These are phyloP conservation scores for Megamerina dolium DNA, from an alignment of 2,888 invertebrate genomes.

Conservation along the genomic window DNA sequence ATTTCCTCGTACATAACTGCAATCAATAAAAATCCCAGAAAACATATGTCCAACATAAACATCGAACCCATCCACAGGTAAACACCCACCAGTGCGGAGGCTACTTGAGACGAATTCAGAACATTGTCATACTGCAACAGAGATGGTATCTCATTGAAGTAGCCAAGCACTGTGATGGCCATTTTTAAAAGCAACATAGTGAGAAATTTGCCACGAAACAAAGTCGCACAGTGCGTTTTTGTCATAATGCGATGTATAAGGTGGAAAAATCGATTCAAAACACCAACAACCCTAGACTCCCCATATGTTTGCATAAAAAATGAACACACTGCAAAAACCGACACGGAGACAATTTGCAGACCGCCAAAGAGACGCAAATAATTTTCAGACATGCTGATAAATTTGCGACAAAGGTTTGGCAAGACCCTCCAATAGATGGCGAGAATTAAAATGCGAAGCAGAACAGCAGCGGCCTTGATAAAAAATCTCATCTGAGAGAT, in stretches of 20 bases:
- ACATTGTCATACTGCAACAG: slow-evolving; percentile 11
- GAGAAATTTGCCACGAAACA: slow-evolving; percentile 26
- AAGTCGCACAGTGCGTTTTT: slow-evolving; percentile 11
- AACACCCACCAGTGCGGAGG: slow-evolving; percentile 19
- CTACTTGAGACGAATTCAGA: background rate
- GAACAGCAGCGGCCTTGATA: slow-evolving; percentile 15
- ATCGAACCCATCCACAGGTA: slow-evolving; percentile 36
- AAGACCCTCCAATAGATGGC: slow-evolving; percentile 23
- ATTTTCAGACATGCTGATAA: slow-evolving; percentile 2
- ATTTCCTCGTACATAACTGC: slow-evolving; percentile 30
- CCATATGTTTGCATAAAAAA: slow-evolving; percentile 27
- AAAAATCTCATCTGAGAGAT: slow-evolving; percentile 16
- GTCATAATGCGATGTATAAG: slow-evolving; percentile 23
- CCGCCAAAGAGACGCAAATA: slow-evolving; percentile 23
- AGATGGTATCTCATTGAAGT: slow-evolving; percentile 27
- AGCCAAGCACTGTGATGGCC: slow-evolving; percentile 27
- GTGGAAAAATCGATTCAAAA: slow-evolving; percentile 29
- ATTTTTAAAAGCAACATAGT: slow-evolving; percentile 21
- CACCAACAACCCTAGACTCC: slow-evolving; percentile 19
- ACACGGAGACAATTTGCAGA: slow-evolving; percentile 27
- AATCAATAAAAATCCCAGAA: slow-evolving; percentile 33
- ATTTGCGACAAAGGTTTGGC: slow-evolving; percentile 19
- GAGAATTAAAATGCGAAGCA: slow-evolving; percentile 26
- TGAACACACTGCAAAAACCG: slow-evolving; percentile 26
- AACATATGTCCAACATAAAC: slow-evolving; percentile 31